Evolutionary conservation across 1,140 invertebrate genomes (phyloP).

Genomic region (Maconellicoccus hirsutus): DNA sequence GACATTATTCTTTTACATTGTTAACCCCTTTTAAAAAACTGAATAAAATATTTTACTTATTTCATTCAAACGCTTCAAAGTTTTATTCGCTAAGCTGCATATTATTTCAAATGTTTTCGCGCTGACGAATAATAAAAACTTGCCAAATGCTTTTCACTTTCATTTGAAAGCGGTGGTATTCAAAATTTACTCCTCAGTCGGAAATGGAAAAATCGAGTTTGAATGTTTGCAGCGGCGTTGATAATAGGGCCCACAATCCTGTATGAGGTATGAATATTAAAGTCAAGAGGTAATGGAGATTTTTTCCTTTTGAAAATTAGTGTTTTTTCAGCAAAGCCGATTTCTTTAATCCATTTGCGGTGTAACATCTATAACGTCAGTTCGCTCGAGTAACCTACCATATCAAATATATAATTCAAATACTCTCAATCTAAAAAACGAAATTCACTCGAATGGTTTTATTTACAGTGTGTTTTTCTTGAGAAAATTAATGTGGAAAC

Average conservation of each 20-base stretch:
- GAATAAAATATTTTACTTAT: not conserved
- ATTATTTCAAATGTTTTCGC: not conserved
- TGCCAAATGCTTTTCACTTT: not conserved
- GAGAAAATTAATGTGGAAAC: no score
- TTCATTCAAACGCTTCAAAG: not conserved
- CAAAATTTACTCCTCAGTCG: not conserved
- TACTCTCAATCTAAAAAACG: no score
- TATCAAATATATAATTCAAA: no score
- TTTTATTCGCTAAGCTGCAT: not conserved
- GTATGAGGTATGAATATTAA: conserved; percentile 1
- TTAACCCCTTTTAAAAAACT: not conserved
- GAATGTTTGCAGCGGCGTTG: not conserved
- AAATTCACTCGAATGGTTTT: no score
- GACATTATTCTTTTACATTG: not conserved
- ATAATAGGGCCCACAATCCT: not conserved
- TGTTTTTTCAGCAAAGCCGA: not conserved
- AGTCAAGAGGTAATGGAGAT: not conserved
- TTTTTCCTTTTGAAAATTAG: not conserved
- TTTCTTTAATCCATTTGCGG: not conserved
- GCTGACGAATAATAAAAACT: not conserved
- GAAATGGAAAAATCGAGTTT: not conserved
- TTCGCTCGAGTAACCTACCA: no score
- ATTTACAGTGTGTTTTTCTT: no score
- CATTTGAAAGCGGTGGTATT: not conserved
- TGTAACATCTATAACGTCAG: no score